Evolutionary conservation across 2,888 invertebrate genomes (phyloP), one percentile per base, ranked within the genome.

Genomic region (Lasioglossum figueresi): DNA sequence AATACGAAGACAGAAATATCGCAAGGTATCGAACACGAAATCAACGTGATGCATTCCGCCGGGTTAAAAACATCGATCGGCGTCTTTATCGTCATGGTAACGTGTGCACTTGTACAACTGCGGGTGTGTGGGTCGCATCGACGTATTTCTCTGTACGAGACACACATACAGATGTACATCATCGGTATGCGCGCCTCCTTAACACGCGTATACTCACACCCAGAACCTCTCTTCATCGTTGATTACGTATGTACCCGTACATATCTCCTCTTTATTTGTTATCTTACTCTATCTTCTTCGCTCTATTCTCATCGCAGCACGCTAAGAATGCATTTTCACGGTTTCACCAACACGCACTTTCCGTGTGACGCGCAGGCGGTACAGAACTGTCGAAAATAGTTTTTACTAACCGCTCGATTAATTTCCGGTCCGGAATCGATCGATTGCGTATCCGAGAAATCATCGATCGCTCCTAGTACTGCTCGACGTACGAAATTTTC

Each of bases 61-160:
- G 77, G 74, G 85, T 87, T 86, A 87, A 91, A 88, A 89, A 80
- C 89, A 91, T 92, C 91, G 91, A 92, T 90, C 87, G 85, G 89
- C 89, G 91, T 92, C 89, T 89, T 89, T 88, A 89, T 91, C 86
- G 92, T 84, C 92, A 91, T 92, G 90, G 90, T 87, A 90, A 92
- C 91, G 82, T 88, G 77, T 87, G 84, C 87, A 89, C 84, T 87
- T 89, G 87, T 86, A 88, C 89, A 87, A 88, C 89, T 90, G 83
- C 84, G 77, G 72, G 78, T 78, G 76, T 73, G 70, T 63, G 66
- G 71, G 84, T 31, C 23, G 68, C 68, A 72, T 63, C 78, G 75
- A 37, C n/a, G 37, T 48, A 34, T 59, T 79, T 27, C 59, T 70
- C 52, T 12, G 43, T 76, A 76, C 76, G 48, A 63, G 34, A 72